phyloP scores from a whole-genome alignment of 2,113 vertebrate species.

The Aptenodytes forsteri region DNA sequence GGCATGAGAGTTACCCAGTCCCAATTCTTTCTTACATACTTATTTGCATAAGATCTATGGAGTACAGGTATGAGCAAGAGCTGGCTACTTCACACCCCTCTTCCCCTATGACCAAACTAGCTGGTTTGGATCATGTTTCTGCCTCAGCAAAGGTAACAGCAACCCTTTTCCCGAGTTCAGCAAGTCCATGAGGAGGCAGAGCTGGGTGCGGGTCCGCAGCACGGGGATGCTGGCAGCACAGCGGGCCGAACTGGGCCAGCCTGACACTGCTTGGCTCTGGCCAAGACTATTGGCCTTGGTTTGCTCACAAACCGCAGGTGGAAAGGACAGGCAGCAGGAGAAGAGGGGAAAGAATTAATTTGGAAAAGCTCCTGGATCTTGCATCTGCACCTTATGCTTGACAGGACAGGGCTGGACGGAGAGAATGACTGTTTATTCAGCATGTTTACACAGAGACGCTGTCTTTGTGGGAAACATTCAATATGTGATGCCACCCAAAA shows the following conservation, averaged over 20 bases:
- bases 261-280: neutral
- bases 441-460: neutral
- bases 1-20: neutral
- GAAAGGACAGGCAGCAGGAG: neutral
- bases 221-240: neutral
- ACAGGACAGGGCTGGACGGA: neutral
- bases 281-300: neutral
- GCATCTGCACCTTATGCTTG: neutral
- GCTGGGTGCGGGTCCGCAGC: neutral
- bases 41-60: neutral
- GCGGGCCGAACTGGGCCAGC: neutral
- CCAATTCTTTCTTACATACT: neutral
- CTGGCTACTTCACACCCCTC: neutral
- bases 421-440: neutral
- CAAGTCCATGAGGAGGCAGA: neutral
- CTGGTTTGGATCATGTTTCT: neutral
- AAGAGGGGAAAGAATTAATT: neutral
- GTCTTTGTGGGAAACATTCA: neutral
- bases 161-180: neutral
- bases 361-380: neutral
- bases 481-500: neutral
- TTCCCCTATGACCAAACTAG: neutral
- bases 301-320: neutral
- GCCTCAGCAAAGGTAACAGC: neutral
- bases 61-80: neutral